Evolutionary conservation across 2,888 invertebrate species (phyloP).

Genomic region (Nasonovia ribisnigri): DNA sequence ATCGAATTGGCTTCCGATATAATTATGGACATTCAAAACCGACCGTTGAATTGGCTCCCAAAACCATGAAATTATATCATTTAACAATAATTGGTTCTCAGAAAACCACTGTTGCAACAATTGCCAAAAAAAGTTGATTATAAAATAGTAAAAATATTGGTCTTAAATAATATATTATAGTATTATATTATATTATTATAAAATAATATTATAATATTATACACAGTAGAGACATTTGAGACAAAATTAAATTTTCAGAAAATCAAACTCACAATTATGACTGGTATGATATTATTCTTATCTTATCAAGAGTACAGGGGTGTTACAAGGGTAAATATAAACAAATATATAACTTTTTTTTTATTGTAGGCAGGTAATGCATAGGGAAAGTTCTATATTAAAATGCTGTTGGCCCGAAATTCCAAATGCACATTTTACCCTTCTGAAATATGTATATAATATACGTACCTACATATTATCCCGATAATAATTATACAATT

Average conservation of each 20-base stretch:
- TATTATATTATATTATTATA: neutral
- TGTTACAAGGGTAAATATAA: neutral
- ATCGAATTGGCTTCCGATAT: no score
- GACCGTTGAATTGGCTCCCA: neutral
- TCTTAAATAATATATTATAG: neutral
- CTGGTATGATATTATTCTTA: no score
- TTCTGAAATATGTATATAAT: neutral
- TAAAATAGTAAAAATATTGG: neutral
- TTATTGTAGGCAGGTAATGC: neutral
- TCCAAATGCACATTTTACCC: neutral
- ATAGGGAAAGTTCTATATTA: neutral
- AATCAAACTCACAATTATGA: neutral
- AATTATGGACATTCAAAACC: no score
- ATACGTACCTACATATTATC: neutral
- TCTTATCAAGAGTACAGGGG: no score
- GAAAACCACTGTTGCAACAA: neutral
- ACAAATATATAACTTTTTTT: neutral
- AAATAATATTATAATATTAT: neutral
- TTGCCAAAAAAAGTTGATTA: neutral
- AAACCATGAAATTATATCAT: neutral
- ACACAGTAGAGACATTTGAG: no score
- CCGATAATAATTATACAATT: neutral
- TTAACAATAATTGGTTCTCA: neutral
- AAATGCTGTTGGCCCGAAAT: neutral
- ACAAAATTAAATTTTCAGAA: neutral